Base-by-base conservation (phyloP, 2,888 invertebrate genomes). In the Caenorhabditis sulstoni region DNA sequence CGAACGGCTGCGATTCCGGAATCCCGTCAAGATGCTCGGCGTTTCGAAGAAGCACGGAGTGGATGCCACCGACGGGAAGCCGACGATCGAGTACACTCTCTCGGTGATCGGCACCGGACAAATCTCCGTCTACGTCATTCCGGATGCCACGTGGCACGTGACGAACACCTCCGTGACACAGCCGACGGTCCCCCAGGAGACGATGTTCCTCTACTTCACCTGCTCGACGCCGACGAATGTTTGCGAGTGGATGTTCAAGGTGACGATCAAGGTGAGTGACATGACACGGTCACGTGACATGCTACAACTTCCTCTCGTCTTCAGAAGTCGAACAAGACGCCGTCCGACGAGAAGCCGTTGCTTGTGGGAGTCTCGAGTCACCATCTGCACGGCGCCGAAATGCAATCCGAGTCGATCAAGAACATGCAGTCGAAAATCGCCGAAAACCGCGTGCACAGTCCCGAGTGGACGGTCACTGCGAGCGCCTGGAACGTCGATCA, bases 401-500 rank as follows among this genome's bases (percentile, higher is more conserved):
- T 86, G 86, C 74, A 80, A 45, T 81, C 82, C n/a, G 49, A 75
- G 37, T 58, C 83, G 7, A 61, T 86, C 12, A 73, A 71, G 35
- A 77, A 79, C 23, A 77, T 82, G 59, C 47, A 79, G 4, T 18
- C 55, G 29, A 77, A 68, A 18, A 82, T 85, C n/a, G 47, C 70
- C 35, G 70, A 62, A 29, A 79, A 67, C 44, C 45, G 73, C 18
- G 23, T 76, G 5, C 45, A 53, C 18, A 73, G 55, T 35, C 62
- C 73, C 4, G 77, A 66, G 37, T 86, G 86, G 86, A 82, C 85
- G 4, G 83, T 85, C 14, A 86, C 85, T 8, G 82, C 85, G 14
- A 82, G 81, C 52, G 79, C 82, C 11, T 86, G 86, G 86, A 83
- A 83, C 61, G 84, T 83, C 22, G 84, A 86, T 78, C 73, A 85